phyloP scores from a whole-genome alignment of 2,888 invertebrate species.

The Marasmarcha lunaedactyla region DNA sequence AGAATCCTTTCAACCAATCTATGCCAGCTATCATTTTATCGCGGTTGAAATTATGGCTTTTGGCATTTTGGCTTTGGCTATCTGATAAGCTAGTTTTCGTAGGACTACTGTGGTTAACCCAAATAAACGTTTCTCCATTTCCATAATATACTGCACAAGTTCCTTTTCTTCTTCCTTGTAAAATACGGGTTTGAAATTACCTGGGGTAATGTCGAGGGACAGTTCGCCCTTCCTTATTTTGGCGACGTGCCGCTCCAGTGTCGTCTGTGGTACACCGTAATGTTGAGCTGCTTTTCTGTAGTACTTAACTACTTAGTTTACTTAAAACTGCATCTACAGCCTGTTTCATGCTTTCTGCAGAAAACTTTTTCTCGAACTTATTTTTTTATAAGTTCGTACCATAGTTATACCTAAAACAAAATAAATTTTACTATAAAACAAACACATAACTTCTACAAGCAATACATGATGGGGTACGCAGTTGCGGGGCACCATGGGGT shows the following conservation, averaged over 20 bases:
- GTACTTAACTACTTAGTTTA: constrained; percentile 9
- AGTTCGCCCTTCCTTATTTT: constrained; percentile 8
- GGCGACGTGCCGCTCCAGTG: constrained; percentile 9
- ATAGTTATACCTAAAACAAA: constrained; percentile 6
- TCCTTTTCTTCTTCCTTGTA: constrained; percentile 10
- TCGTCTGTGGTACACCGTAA: constrained; percentile 14
- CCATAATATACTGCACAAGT: constrained; percentile 10
- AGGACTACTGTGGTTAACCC: constrained; percentile 13
- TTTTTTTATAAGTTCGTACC: constrained; percentile 10
- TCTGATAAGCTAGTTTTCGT: constrained; percentile 6
- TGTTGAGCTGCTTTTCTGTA: constrained; percentile 13
- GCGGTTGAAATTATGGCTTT: constrained; percentile 9
- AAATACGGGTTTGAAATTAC: constrained; percentile 10
- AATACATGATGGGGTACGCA: too few relatives aligned
- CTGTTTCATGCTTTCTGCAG: constrained; percentile 10
- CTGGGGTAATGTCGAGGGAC: constrained; percentile 4
- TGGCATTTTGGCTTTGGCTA: constrained; percentile 11
- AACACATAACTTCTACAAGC: constrained; percentile 3
- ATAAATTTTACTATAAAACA: neutral
- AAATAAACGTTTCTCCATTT: constrained; percentile 11
- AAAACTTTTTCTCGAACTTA: constrained; percentile 9
- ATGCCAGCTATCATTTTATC: constrained; percentile 10
- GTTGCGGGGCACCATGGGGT: constrained; percentile 5
- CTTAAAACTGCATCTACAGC: constrained; percentile 12
- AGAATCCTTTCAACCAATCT: constrained; percentile 13